Base-by-base conservation (phyloP, 2,113 vertebrate species). In the Hipposideros armiger region DNA sequence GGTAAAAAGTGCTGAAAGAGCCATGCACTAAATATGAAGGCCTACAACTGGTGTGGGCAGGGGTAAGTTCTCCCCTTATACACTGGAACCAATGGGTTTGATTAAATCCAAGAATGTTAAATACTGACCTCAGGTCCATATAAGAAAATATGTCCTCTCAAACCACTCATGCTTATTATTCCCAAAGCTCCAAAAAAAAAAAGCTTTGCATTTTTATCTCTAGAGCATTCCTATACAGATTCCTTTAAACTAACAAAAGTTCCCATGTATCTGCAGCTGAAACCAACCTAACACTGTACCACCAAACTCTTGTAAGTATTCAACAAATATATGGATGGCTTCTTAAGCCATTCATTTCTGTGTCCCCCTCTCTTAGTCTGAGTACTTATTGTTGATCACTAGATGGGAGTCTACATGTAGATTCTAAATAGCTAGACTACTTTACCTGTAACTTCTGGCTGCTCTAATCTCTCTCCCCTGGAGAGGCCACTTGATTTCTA, bases 331-430 rank as follows among this genome's bases (percentile, higher is more conserved):
- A 58, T 24, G 76, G 86, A n/a, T 2, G 8, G 42, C 7, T 6
- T 82, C 22, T 77, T 19, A 72, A 24, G n/a, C 13, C 10, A 7
- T 30, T 73, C 28, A 22, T 47, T 85, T 83, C 73, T 67, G 15
- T n/a, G 56, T 19, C 17, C 19, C 40, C 52, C 58, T 30, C 32
- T 81, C 72, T 30, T 58, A 22, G 0, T 91, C 45, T 60, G 60
- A 36, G 50, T 66, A 60, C 74, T 94, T 70, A 84, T 67, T 95
- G 94, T 83, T 78, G 9, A 86, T 86, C 52, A 64, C 80, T 62
- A 78, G 74, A 72, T 56, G 50, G 58, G 76, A 50, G 73, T 80
- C 89, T 60, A 69, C 26, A 73, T 2, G 36, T 11, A 69, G 47
- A 91, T 89, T 78, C 20, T 58, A 86, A 91, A 56, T 66, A 66